A percentile compares a stretch with the other conserved stretches of the same genome.
phyloP scores from a whole-genome alignment of 2,113 vertebrate genomes.

The Delphinapterus leucas region DNA sequence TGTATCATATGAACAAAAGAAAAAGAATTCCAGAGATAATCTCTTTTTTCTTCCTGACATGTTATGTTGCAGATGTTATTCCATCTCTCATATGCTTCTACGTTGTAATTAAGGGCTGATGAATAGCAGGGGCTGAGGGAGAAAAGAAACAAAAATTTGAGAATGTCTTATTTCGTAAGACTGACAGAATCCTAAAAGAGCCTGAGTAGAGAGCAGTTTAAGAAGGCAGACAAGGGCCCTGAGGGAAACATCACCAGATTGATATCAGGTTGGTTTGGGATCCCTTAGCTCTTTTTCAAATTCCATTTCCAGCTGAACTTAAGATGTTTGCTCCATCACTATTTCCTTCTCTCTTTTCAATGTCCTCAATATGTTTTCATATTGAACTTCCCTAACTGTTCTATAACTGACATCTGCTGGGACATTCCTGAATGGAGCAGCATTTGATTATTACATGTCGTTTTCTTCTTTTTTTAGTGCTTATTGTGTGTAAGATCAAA shows the following conservation, averaged over 20 bases:
- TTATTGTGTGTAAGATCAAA: neutral
- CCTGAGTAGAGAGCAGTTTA: neutral
- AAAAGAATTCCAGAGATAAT: neutral
- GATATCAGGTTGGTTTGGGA: neutral
- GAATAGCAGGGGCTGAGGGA: neutral
- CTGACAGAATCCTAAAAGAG: neutral
- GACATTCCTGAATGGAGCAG: neutral
- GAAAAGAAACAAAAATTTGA: neutral
- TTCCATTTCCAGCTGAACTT: neutral
- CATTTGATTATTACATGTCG: neutral
- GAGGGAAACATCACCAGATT: neutral
- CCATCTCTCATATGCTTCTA: neutral
- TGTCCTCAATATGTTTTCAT: neutral
- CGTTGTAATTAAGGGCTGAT: neutral
- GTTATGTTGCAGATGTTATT: neutral
- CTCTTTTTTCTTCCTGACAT: neutral
- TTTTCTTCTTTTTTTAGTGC: neutral
- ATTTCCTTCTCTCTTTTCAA: neutral
- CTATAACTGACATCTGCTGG: slow-evolving; percentile 13
- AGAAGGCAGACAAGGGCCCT: neutral
- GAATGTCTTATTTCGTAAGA: neutral
- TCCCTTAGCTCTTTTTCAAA: neutral
- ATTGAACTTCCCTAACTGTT: neutral
- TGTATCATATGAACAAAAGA: neutral
- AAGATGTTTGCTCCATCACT: neutral